These are phyloP conservation scores for Porites divaricata DNA, from an alignment of 92 coral and sea anemone species.

Conservation along the genomic window DNA sequence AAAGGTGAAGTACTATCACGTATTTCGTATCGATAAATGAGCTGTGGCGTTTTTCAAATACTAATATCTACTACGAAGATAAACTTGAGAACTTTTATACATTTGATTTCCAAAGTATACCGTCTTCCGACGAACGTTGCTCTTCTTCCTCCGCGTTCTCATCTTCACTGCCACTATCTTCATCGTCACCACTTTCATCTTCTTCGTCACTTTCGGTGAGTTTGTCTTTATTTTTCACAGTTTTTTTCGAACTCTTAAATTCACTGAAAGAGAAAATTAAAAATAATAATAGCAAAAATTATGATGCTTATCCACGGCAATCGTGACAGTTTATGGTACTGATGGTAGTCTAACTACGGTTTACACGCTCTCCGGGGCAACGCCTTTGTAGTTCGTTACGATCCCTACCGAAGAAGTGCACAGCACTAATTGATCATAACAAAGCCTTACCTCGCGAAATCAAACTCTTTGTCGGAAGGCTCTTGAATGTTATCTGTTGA, in stretches of 20 bases:
- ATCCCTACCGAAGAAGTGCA: too few relatives aligned
- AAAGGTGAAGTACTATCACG: too few relatives aligned
- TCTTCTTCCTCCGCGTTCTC: constrained; percentile 50
- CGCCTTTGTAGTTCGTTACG: too few relatives aligned
- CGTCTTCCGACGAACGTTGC: constrained; percentile 31
- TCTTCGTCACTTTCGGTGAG: constrained; percentile 41
- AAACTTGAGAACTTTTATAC: neutral
- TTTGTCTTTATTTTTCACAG: constrained; percentile 49
- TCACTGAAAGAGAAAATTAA: constrained; percentile 31
- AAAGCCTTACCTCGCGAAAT: constrained; percentile 80
- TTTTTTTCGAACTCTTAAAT: constrained; percentile 49
- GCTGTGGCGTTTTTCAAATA: too few relatives aligned
- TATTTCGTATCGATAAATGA: too few relatives aligned
- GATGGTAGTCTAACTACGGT: too few relatives aligned
- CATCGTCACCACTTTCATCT: constrained; percentile 45
- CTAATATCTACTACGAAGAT: too few relatives aligned
- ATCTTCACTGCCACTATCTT: constrained; percentile 23
- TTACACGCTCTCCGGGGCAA: too few relatives aligned
- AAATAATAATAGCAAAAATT: neutral
- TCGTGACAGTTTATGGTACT: too few relatives aligned
- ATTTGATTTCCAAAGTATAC: neutral
- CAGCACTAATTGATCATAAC: too few relatives aligned
- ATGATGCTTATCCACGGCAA: too few relatives aligned
- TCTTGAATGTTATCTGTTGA: constrained; percentile 59
- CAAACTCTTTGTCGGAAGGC: constrained; percentile 52